These are phyloP conservation scores for Tympanuchus pallidicinctus DNA, from an alignment of 2,113 vertebrate species.

Conservation along the genomic window DNA sequence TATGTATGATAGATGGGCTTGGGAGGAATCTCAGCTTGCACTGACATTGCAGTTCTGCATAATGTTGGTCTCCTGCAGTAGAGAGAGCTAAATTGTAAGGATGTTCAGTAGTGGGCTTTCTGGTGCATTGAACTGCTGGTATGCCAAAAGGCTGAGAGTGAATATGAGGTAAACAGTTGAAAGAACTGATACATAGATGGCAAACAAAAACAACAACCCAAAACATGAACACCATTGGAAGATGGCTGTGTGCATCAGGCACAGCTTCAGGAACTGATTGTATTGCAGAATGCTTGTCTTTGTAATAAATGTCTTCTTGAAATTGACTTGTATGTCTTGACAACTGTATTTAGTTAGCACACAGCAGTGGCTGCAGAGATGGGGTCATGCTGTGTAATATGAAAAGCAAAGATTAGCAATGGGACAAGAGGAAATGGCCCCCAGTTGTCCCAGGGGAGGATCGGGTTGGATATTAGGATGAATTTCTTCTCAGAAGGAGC, in stretches of 20 bases:
- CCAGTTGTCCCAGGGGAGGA: too few relatives aligned
- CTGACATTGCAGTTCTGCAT: not conserved
- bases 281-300: not conserved
- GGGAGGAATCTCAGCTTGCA: not conserved
- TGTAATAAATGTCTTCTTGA: not conserved
- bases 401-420: too few relatives aligned
- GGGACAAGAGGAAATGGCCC: too few relatives aligned
- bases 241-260: not conserved
- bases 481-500: too few relatives aligned
- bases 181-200: not conserved
- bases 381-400: not conserved
- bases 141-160: not conserved
- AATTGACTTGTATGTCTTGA: not conserved
- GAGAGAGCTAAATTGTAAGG: not conserved
- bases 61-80: not conserved
- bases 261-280: not conserved
- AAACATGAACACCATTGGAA: not conserved
- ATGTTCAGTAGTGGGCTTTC: not conserved
- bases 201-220: not conserved
- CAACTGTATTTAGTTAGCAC: not conserved
- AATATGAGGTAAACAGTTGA: not conserved
- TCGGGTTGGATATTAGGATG: too few relatives aligned
- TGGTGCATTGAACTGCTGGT: too few relatives aligned
- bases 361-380: not conserved
- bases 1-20: fast-evolving